These are phyloP conservation scores for Hymenochirus boettgeri DNA, from an alignment of 2,113 vertebrate species.

Conservation along the genomic window DNA sequence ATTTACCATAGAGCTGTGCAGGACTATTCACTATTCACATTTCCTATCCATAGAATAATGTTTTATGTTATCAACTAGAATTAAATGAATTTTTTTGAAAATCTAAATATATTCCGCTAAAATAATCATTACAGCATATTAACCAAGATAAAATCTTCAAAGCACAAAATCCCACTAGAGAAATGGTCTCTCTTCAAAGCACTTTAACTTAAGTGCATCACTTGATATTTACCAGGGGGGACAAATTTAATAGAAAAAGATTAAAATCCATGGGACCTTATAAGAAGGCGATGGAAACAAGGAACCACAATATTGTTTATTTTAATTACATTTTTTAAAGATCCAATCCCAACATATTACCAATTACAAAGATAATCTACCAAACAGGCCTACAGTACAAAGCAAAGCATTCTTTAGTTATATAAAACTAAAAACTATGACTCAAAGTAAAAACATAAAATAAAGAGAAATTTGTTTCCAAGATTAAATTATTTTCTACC, in stretches of 20 bases:
- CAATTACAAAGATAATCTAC: too few species aligned
- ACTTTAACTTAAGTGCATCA: background rate
- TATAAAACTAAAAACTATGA: too few species aligned
- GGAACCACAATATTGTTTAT: background rate
- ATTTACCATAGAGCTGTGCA: too few species aligned
- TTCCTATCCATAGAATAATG: too few species aligned
- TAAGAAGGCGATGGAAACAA: background rate
- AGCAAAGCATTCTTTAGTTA: too few species aligned
- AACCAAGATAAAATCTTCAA: constrained; percentile 3
- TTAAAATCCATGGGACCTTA: background rate
- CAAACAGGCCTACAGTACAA: too few species aligned
- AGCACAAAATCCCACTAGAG: background rate
- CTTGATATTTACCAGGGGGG: background rate
- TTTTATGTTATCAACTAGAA: background rate
- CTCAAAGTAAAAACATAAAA: too few species aligned
- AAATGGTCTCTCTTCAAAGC: background rate
- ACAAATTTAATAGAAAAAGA: background rate
- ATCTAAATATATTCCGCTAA: background rate
- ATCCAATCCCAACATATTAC: too few species aligned
- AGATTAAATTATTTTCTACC: too few species aligned
- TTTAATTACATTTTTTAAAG: too few species aligned
- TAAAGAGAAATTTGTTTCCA: too few species aligned
- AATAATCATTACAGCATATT: constrained; percentile 5
- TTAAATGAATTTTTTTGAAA: background rate
- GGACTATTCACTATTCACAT: too few species aligned